phyloP scores from a whole-genome alignment of 2,888 invertebrate species.

The Willowsia nigromaculata region DNA sequence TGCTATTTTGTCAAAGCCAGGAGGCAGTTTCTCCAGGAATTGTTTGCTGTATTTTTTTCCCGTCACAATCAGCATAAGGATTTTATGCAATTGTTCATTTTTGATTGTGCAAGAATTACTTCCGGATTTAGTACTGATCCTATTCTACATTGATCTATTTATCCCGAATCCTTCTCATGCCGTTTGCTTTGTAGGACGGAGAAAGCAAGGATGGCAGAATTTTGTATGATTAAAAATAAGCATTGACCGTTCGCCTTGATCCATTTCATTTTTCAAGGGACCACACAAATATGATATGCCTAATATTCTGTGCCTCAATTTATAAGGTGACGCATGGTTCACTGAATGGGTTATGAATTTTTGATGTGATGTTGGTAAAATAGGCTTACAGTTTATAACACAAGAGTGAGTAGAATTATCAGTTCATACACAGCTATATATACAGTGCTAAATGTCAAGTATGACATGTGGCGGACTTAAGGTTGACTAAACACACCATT shows the following conservation, averaged over 20 bases:
- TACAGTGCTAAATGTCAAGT: constrained; percentile 8
- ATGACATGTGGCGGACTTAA: constrained; percentile 32
- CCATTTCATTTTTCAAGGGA: neutral
- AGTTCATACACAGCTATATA: neutral
- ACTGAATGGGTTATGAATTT: constrained; percentile 21
- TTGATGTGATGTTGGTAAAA: neutral
- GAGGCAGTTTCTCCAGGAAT: neutral
- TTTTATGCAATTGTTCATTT: constrained; percentile 3
- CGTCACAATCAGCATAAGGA: neutral
- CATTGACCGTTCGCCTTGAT: neutral
- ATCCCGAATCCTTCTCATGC: neutral
- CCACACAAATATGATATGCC: neutral
- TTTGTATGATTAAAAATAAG: neutral
- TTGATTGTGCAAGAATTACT: constrained; percentile 7
- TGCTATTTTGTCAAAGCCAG: neutral
- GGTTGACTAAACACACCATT: constrained; percentile 34
- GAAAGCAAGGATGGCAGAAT: neutral
- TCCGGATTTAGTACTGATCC: neutral
- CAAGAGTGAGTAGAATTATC: neutral
- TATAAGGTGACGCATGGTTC: neutral
- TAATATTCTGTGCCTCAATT: neutral
- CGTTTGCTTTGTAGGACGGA: no score
- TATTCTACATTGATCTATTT: neutral
- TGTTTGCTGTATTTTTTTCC: neutral
- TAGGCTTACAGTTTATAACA: neutral